A percentile compares a stretch with the other conserved stretches of the same genome.
Evolutionary conservation across 1,140 invertebrate genomes (phyloP).

Genomic region (Leptopilina boulardi): DNA sequence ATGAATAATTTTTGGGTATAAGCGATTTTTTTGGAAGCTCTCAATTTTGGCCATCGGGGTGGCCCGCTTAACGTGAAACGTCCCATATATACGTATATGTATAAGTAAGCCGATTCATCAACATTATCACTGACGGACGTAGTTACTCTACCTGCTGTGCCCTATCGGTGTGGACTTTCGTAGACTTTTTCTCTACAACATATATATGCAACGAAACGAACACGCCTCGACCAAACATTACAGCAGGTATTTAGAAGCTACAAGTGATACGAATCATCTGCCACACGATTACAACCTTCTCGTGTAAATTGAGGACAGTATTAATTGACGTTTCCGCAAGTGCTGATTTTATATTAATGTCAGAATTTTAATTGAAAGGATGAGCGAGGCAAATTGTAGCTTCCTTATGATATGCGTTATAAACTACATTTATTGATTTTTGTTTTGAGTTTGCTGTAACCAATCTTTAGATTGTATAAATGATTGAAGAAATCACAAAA

Average conservation of each 20-base stretch:
- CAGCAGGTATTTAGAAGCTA: conserved; percentile 25
- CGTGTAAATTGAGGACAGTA: conserved; percentile 11
- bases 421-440: too few species aligned
- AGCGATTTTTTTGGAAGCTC: too few species aligned
- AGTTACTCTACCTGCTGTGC: conserved; percentile 59
- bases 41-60: too few species aligned
- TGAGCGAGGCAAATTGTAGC: background rate
- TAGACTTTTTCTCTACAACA: conserved; percentile 2
- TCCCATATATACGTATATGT: conserved; percentile 44
- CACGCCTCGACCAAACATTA: conserved; percentile 23
- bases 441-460: too few species aligned
- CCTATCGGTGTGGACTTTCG: conserved; percentile 34
- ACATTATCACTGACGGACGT: conserved; percentile 71
- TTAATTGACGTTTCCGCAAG: conserved; percentile 6
- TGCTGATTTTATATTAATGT: background rate
- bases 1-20: too few species aligned
- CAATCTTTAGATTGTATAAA: too few species aligned
- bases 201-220: background rate
- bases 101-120: conserved; percentile 70
- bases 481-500: too few species aligned
- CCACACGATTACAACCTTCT: conserved; percentile 3
- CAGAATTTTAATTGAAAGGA: background rate
- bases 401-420: background rate
- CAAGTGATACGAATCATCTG: conserved; percentile 24
- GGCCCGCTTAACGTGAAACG: too few species aligned